These are phyloP conservation scores for Chalcosyrphus nemorum DNA, from an alignment of 2,888 invertebrate species.

Conservation along the genomic window DNA sequence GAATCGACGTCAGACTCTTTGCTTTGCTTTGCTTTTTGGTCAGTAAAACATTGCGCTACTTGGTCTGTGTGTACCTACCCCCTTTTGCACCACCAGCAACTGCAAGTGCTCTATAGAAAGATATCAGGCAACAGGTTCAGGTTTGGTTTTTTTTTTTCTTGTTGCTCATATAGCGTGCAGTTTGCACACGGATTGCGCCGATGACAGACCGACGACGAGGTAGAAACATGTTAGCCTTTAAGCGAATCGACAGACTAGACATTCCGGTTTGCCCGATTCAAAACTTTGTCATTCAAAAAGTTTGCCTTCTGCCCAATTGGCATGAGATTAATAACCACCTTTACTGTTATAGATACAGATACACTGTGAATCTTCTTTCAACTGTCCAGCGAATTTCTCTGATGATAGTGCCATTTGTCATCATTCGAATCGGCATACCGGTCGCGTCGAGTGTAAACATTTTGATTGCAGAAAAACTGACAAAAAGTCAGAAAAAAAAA, in stretches of 20 bases:
- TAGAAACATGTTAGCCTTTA: constrained; percentile 66
- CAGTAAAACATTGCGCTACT: constrained; percentile 29
- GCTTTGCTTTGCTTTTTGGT: constrained; percentile 33
- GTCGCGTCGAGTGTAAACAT: no score
- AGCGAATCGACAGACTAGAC: constrained; percentile 28
- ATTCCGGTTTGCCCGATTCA: constrained; percentile 33
- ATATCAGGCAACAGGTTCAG: constrained; percentile 49
- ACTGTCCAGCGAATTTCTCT: not conserved
- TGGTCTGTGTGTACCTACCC: not conserved
- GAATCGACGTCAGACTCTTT: constrained; percentile 4
- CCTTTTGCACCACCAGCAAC: not conserved
- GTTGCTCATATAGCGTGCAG: constrained; percentile 46
- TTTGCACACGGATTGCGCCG: constrained; percentile 27
- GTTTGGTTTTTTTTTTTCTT: no score
- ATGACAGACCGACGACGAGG: constrained; percentile 59
- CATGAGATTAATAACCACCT: constrained; percentile 9
- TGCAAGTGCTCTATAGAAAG: not conserved
- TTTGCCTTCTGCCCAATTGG: not conserved
- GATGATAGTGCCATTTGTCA: not conserved
- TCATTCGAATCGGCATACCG: no score
- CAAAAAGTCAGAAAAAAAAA: not conserved
- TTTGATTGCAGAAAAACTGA: not conserved
- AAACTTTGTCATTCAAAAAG: constrained; percentile 11
- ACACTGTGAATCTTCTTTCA: not conserved
- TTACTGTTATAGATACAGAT: not conserved